A percentile compares a stretch with the other conserved stretches of the same genome.
Evolutionary conservation across 2,888 invertebrate genomes (phyloP).

Genomic region (Melipona bicolor): DNA sequence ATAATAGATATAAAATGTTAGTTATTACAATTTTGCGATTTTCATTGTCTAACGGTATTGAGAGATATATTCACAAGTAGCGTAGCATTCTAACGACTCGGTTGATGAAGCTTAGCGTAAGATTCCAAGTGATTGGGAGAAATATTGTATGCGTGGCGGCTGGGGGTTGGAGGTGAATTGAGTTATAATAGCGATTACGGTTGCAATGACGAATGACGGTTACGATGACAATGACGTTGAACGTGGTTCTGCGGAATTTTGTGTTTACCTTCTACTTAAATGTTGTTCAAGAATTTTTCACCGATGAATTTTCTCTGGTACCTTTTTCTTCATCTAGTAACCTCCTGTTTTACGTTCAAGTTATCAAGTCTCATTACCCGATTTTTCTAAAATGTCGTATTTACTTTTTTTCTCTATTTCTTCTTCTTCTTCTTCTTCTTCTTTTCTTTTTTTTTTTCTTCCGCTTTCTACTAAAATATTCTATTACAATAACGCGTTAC

Average conservation of each 20-base stretch:
- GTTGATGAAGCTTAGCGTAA: slow-evolving; percentile 39
- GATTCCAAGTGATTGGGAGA: slow-evolving; percentile 18
- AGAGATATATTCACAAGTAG: slow-evolving; percentile 51
- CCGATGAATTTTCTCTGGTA: slow-evolving; percentile 44
- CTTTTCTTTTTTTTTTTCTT: background rate
- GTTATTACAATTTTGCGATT: slow-evolving; percentile 51
- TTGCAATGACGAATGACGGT: background rate
- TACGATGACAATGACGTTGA: slow-evolving; percentile 24
- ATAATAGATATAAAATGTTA: slow-evolving; percentile 42
- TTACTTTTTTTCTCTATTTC: background rate
- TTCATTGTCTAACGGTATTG: slow-evolving; percentile 52
- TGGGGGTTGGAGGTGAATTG: background rate
- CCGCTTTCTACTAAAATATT: background rate
- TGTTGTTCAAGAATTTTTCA: slow-evolving; percentile 44
- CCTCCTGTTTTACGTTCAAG: background rate
- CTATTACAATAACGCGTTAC: background rate
- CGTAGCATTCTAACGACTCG: slow-evolving; percentile 53
- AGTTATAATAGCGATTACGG: background rate
- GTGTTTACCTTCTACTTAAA: slow-evolving; percentile 57
- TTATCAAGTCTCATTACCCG: background rate
- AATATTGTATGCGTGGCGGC: background rate
- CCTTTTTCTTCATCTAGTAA: slow-evolving; percentile 18
- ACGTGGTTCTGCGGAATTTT: slow-evolving; percentile 20
- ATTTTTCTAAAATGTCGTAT: background rate
- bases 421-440: background rate